Evolutionary conservation across 2,797 vertebrate species (phyloP).

Genomic region (Acropternis orthonyx): DNA sequence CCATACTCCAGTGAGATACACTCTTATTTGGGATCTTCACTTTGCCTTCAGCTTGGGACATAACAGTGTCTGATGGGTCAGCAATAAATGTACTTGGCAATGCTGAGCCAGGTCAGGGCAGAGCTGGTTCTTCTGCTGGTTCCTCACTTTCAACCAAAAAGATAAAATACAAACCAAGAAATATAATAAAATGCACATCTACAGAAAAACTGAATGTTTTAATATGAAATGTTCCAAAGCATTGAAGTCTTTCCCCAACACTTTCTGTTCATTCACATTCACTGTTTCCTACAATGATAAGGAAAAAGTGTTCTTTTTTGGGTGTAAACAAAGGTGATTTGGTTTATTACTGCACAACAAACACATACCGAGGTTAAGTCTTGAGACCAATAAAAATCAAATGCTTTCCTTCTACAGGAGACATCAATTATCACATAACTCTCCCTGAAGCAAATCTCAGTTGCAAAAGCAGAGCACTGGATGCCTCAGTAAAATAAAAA

Average conservation of each 20-base stretch:
- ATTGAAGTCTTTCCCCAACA: neutral
- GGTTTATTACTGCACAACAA: neutral
- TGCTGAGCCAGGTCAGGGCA: neutral
- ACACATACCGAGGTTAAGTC: neutral
- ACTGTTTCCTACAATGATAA: neutral
- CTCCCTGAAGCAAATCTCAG: neutral
- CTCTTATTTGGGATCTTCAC: neutral
- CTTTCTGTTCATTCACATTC: neutral
- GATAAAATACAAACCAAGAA: neutral
- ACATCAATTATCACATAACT: neutral
- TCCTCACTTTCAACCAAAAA: neutral
- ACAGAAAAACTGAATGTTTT: neutral
- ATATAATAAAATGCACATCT: neutral
- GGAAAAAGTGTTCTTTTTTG: neutral
- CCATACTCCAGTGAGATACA: neutral
- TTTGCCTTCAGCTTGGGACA: neutral
- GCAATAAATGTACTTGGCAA: neutral
- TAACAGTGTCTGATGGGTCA: neutral
- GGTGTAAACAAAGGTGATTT: neutral
- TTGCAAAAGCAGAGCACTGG: neutral
- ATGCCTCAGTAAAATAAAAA: neutral
- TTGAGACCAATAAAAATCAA: neutral
- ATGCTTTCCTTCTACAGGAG: neutral
- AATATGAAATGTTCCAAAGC: neutral
- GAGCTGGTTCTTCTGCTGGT: neutral